Evolutionary conservation across 2,113 vertebrate species (phyloP).

Genomic region (Pyxicephalus adspersus): DNA sequence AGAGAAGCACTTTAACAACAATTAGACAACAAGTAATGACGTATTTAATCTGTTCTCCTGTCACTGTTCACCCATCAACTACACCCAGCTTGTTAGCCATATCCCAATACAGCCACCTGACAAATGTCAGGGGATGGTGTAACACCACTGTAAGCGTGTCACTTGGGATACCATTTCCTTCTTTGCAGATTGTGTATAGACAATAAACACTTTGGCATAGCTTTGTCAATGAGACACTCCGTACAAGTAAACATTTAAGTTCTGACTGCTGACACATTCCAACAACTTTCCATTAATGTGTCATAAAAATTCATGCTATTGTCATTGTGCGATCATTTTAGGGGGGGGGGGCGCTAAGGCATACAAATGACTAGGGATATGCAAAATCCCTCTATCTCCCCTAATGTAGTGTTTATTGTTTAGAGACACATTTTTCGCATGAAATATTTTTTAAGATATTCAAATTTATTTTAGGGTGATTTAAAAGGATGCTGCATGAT

Average conservation of each 20-base stretch:
- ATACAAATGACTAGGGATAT: too few relatives aligned
- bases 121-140: slow-evolving; percentile 21
- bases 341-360: too few relatives aligned
- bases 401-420: too few relatives aligned
- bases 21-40: slow-evolving; percentile 25
- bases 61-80: background rate
- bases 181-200: background rate
- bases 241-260: background rate
- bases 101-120: slow-evolving; percentile 14
- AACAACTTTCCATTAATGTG: background rate
- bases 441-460: too few relatives aligned
- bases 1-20: background rate
- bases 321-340: too few relatives aligned
- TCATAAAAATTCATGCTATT: background rate
- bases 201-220: background rate
- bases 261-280: too few relatives aligned
- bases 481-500: too few relatives aligned
- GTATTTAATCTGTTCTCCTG: slow-evolving; percentile 16
- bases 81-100: slow-evolving; percentile 22
- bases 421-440: too few relatives aligned
- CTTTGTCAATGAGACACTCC: background rate
- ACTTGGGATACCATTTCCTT: slow-evolving; percentile 15
- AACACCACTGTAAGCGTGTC: slow-evolving; percentile 5
- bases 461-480: too few relatives aligned
- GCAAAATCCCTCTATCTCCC: too few relatives aligned